phyloP scores from a whole-genome alignment of 1,140 invertebrate species.

The Grapholita molesta region DNA sequence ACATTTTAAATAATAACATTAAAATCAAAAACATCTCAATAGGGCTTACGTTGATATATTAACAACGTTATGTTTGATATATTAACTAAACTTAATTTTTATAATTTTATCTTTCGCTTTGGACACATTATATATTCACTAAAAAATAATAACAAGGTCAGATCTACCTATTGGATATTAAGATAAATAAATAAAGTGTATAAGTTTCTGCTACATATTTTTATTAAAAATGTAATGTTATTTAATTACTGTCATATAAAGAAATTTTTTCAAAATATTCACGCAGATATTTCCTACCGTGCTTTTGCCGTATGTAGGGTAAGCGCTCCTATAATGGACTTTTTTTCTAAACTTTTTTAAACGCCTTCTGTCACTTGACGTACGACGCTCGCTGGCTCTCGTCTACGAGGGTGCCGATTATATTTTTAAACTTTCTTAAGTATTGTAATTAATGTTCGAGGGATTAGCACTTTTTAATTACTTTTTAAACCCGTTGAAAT shows the following conservation, averaged over 20 bases:
- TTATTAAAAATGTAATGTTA: not conserved
- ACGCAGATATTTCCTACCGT: not conserved
- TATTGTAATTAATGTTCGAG: constrained; percentile 32
- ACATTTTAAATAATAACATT: no score
- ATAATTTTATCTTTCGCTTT: no score
- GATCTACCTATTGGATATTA: no score
- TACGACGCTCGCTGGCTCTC: constrained; percentile 20
- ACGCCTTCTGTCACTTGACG: constrained; percentile 25
- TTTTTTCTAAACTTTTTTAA: constrained; percentile 25
- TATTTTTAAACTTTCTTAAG: constrained; percentile 37
- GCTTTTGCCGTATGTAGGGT: not conserved
- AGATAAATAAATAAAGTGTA: no score
- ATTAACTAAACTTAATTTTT: no score
- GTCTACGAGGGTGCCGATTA: constrained; percentile 30
- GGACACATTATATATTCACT: no score
- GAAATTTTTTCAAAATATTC: not conserved
- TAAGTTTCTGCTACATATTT: no score
- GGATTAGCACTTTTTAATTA: constrained; percentile 46
- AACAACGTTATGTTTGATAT: no score
- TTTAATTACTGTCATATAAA: not conserved
- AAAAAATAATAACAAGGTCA: no score
- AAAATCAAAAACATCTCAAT: no score
- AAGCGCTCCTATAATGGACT: not conserved
- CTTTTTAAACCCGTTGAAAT: constrained; percentile 34
- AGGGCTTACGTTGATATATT: no score